A percentile compares a stretch with the other conserved stretches of the same genome.
Evolutionary conservation across 2,113 vertebrate genomes (phyloP).

Genomic region (Mohoua ochrocephala): DNA sequence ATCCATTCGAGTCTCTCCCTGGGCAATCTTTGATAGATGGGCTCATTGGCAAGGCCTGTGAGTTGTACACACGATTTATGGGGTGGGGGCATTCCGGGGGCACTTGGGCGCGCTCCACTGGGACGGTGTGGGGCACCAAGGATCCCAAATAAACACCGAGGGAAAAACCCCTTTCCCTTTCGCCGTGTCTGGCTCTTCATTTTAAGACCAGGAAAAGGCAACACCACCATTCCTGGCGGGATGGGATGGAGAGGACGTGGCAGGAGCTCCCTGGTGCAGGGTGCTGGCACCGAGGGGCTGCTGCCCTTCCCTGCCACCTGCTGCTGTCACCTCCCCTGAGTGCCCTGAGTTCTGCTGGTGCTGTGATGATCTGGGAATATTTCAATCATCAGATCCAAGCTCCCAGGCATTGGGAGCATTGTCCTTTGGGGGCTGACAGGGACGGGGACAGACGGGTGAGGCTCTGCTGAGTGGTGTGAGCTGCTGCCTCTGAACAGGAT

Average conservation of each 20-base stretch:
- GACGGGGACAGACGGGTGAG: not conserved
- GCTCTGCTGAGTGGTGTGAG: not conserved
- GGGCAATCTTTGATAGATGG: too few species aligned
- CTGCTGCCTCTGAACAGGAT: not conserved
- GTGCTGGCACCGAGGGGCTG: not conserved
- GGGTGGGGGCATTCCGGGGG: too few species aligned
- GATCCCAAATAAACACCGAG: too few species aligned
- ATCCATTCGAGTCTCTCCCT: too few species aligned
- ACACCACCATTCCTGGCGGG: accelerated
- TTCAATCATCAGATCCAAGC: not conserved
- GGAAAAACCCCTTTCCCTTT: too few species aligned
- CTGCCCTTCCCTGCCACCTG: not conserved
- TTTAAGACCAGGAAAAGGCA: too few species aligned
- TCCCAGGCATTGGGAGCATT: accelerated
- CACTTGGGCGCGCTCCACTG: too few species aligned
- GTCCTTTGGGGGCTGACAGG: not conserved
- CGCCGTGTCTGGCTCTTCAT: too few species aligned
- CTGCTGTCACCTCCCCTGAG: not conserved
- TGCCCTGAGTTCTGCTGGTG: not conserved
- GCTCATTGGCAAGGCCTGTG: too few species aligned
- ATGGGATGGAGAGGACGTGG: accelerated
- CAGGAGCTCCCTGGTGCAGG: not conserved
- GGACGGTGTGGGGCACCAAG: too few species aligned
- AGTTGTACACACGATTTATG: too few species aligned
- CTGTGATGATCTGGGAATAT: not conserved